These are phyloP conservation scores for Empis stercorea DNA, from an alignment of 2,888 invertebrate genomes.

Conservation along the genomic window DNA sequence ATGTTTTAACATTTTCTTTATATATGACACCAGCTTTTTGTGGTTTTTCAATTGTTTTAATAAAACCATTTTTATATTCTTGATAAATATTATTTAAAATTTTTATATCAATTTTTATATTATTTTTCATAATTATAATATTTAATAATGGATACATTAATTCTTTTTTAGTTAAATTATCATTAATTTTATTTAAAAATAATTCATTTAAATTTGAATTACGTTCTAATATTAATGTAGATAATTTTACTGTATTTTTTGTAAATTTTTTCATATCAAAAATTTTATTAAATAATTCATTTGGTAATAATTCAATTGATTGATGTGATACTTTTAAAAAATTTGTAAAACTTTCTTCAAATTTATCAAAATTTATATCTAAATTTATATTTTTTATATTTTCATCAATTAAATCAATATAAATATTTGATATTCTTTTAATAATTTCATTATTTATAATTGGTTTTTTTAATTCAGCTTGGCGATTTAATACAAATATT, in stretches of 20 bases:
- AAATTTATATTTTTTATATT: slow-evolving; percentile 25
- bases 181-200: slow-evolving; percentile 20
- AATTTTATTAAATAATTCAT: slow-evolving; percentile 42
- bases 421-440: slow-evolving; percentile 35
- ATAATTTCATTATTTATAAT: slow-evolving; percentile 28
- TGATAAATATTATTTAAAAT: slow-evolving; percentile 43
- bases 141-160: slow-evolving; percentile 49
- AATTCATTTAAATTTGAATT: slow-evolving; percentile 12
- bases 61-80: slow-evolving; percentile 48
- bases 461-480: slow-evolving; percentile 29
- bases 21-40: slow-evolving; percentile 56
- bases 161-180: slow-evolving; percentile 44
- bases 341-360: slow-evolving; percentile 42
- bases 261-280: slow-evolving; percentile 40
- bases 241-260: slow-evolving; percentile 45
- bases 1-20: slow-evolving; percentile 44
- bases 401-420: slow-evolving; percentile 36
- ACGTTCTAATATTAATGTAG: slow-evolving; percentile 43
- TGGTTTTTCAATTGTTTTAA: slow-evolving; percentile 52
- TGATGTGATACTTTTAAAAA: slow-evolving; percentile 52
- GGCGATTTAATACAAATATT: slow-evolving; percentile 37
- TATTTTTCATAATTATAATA: slow-evolving; percentile 30
- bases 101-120: slow-evolving; percentile 29
- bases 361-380: slow-evolving; percentile 38
- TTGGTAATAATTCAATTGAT: slow-evolving; percentile 38